Evolutionary conservation across 2,888 invertebrate genomes (phyloP), one percentile per base, ranked within the genome.

Genomic region (Harpagoxenus sublaevis): DNA sequence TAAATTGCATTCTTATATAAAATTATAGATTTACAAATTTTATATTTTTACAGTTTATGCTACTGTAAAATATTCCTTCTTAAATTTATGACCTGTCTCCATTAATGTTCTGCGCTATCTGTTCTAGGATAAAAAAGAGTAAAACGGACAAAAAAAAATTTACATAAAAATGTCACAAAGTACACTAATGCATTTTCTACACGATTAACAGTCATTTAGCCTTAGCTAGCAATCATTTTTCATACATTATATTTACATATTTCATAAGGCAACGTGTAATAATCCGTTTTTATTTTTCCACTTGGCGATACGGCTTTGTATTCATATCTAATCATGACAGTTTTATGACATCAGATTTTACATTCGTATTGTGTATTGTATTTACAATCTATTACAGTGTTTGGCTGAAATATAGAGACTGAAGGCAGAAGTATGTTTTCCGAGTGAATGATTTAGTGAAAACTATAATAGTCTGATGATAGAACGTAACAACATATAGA

Each of bases 361-460:
- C 55, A 84, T 71, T 77, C 84, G 48, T 86, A 78, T 78, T 77
- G 75, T 71, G 60, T 78, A 89, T 89, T 87, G 88, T 88, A 23
- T 23, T 23, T 23, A 88, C 51, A 68, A 85, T 88, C 77, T 81
- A 84, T 74, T 74, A 84, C 75, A 87, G 83, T 83, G 83, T 88
- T 89, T 89, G 89, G 81, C 81, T 87, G 83, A 88, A 89, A 88
- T 89, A 89, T 88, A 89, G 83, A 87, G 89, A 87, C 89, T 88
- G 88, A 89, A 87, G 85, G 74, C 87, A 88, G 74, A 60, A 35
- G 68, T 83, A 82, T 82, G 85, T 87, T 82, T 84, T 70, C 55
- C 74, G 65, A 89, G 77, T 78, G 83, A 87, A 78, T 85, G 57
- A 88, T 88, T 85, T 85, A 89, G 87, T 35, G 42, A 71, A 71